Percentiles rank a stretch among this genome's conserved stretches.
Evolutionary conservation across 1,140 invertebrate genomes (phyloP).

Genomic region (Drosophila pruinosa): DNA sequence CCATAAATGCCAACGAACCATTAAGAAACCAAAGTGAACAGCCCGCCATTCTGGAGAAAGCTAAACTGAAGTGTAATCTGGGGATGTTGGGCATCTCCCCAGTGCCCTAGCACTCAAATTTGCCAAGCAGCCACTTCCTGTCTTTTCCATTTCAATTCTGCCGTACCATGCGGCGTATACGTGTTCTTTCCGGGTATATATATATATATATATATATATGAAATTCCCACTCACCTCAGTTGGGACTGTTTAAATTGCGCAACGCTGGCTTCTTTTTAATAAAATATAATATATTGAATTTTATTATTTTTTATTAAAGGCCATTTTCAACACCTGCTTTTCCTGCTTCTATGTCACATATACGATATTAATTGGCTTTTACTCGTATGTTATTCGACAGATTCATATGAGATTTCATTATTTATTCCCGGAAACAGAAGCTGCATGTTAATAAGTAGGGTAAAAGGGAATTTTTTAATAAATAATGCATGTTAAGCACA

Average conservation of each 20-base stretch:
- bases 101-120: background rate
- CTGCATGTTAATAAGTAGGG: slow-evolving; percentile 18
- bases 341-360: background rate
- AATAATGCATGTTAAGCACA: background rate
- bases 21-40: slow-evolving; percentile 51
- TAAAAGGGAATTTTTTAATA: background rate
- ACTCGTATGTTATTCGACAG: slow-evolving; percentile 37
- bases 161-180: slow-evolving; percentile 46
- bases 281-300: slow-evolving; percentile 41
- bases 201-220: background rate
- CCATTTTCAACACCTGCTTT: slow-evolving; percentile 45
- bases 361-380: slow-evolving; percentile 57
- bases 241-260: slow-evolving; percentile 21
- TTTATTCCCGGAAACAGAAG: slow-evolving; percentile 28
- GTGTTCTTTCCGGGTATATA: slow-evolving; percentile 24
- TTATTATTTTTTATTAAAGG: slow-evolving; percentile 62
- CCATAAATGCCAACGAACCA: slow-evolving; percentile 62
- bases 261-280: slow-evolving; percentile 7
- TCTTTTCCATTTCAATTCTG: slow-evolving; percentile 40
- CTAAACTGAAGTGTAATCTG: slow-evolving; percentile 15
- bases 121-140: slow-evolving; percentile 8
- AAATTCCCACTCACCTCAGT: background rate
- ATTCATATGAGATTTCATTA: slow-evolving; percentile 47
- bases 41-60: slow-evolving; percentile 1
- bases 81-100: slow-evolving; percentile 6